phyloP scores from a whole-genome alignment of 2,113 vertebrate species.

The Rhinoptilus africanus region DNA sequence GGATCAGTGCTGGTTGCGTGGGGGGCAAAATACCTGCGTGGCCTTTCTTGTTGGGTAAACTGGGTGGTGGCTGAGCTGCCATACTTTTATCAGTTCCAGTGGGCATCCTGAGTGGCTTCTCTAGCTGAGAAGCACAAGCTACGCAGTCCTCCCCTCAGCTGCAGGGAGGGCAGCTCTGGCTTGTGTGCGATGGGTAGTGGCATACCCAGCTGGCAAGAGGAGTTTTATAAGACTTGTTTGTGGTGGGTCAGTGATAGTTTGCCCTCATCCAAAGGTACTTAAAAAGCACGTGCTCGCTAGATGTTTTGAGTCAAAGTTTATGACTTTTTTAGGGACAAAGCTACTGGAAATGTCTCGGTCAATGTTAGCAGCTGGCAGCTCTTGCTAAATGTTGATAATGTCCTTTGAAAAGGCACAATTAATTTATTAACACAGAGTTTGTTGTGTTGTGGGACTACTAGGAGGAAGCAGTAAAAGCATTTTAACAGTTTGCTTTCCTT shows the following conservation, averaged over 20 bases:
- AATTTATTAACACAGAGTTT: rapidly evolving
- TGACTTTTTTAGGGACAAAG: rapidly evolving
- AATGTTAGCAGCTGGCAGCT: neutral
- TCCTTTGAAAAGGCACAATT: neutral
- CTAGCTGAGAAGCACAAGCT: neutral
- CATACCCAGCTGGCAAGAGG: neutral
- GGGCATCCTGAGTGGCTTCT: neutral
- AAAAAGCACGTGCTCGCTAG: rapidly evolving
- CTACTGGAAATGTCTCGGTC: neutral
- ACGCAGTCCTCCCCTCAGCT: rapidly evolving
- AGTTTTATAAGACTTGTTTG: too few relatives aligned
- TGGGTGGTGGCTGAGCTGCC: rapidly evolving
- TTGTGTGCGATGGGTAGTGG: rapidly evolving
- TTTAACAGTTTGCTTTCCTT: neutral
- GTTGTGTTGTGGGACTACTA: neutral
- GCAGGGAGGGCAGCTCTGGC: rapidly evolving
- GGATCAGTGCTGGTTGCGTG: rapidly evolving
- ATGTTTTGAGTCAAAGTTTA: neutral
- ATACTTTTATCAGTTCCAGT: rapidly evolving
- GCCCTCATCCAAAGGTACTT: rapidly evolving
- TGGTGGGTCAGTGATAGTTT: neutral
- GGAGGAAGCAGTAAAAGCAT: neutral
- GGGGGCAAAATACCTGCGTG: neutral
- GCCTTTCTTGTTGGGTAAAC: rapidly evolving
- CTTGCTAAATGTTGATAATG: neutral